Percentiles rank a stretch among this genome's conserved stretches.
Evolutionary conservation across 2,797 vertebrate genomes (phyloP).

Genomic region (Cacajao melanocephalus): DNA sequence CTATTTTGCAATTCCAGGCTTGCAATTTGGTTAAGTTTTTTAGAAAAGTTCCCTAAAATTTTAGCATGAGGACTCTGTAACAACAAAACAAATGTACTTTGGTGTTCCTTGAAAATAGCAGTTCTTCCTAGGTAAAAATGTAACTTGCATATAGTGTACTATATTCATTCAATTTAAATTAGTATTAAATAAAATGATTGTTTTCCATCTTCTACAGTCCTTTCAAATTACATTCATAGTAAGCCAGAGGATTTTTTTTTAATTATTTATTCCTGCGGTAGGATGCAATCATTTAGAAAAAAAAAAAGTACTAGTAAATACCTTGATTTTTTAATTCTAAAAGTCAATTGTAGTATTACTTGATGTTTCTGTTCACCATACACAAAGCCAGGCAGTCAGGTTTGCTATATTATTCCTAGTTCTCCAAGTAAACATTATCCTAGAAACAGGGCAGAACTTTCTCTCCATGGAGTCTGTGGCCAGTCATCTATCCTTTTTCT

Average conservation of each 20-base stretch:
- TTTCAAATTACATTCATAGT: constrained; percentile 29
- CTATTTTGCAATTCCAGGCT: neutral
- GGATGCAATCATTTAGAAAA: neutral
- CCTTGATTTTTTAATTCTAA: neutral
- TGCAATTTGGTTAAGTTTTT: neutral
- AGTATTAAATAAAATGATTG: neutral
- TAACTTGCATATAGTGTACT: neutral
- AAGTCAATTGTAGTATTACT: neutral
- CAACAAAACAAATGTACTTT: neutral
- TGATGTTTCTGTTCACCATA: neutral
- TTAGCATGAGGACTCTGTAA: neutral
- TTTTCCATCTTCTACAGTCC: neutral
- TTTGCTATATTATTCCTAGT: neutral
- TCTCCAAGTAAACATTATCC: neutral
- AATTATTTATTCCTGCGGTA: neutral
- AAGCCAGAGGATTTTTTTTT: neutral
- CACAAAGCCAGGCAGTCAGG: neutral
- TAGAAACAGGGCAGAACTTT: neutral
- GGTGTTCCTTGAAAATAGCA: neutral
- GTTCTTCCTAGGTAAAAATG: neutral
- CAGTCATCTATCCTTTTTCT: neutral
- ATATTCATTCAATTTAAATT: constrained; percentile 9
- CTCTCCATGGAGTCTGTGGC: neutral
- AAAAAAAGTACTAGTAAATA: neutral
- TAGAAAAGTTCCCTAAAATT: neutral